Percentiles rank a stretch among this genome's conserved stretches.
These are phyloP conservation scores for Aphelenchoides besseyi DNA, from an alignment of 1,140 invertebrate genomes.

Conservation along the genomic window DNA sequence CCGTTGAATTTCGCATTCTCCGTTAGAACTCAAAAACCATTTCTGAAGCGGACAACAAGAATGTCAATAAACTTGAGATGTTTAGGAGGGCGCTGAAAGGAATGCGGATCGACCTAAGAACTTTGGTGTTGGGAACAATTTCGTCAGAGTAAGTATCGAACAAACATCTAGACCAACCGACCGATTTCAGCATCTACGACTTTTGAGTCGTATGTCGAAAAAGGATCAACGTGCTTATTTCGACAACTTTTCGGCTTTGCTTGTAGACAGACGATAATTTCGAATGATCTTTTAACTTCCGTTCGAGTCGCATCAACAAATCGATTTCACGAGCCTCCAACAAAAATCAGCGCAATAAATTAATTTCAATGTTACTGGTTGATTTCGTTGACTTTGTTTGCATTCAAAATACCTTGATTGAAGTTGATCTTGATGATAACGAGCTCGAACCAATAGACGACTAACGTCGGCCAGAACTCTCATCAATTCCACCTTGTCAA, in stretches of 20 bases:
- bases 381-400: background rate
- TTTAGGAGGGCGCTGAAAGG: background rate
- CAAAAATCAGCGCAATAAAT: conserved; percentile 5
- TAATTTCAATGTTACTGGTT: background rate
- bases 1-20: too few species aligned
- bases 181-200: conserved; percentile 1
- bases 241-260: background rate
- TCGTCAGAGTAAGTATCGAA: background rate
- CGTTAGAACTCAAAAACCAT: too few species aligned
- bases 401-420: conserved; percentile 71
- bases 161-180: too few species aligned
- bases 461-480: conserved; percentile 77
- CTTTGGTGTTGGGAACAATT: conserved; percentile 5
- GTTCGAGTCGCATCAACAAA: background rate
- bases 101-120: background rate
- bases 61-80: background rate
- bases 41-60: too few species aligned
- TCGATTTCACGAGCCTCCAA: background rate
- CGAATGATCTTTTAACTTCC: background rate
- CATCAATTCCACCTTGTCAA: conserved; percentile 76
- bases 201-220: conserved; percentile 1
- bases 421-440: conserved; percentile 88
- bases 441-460: conserved; percentile 78
- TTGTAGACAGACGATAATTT: background rate
- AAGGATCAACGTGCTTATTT: background rate